A percentile compares a stretch with the other conserved stretches of the same genome.
phyloP scores from a whole-genome alignment of 2,888 invertebrate species.

The Nysson spinosus region DNA sequence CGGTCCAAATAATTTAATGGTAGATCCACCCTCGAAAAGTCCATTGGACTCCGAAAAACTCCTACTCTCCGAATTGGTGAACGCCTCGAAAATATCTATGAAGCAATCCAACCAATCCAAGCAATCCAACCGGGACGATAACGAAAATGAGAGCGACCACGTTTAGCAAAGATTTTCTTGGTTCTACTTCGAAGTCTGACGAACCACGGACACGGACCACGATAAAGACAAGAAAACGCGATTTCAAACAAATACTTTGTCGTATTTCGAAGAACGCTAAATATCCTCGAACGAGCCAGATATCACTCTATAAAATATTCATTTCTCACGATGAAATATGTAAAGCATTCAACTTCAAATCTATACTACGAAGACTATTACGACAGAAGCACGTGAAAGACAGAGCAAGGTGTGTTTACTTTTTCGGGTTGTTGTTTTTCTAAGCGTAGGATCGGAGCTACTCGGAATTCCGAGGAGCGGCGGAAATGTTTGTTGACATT shows the following conservation, averaged over 20 bases:
- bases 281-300: background rate
- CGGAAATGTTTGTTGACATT: conserved; percentile 14
- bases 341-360: too few species aligned
- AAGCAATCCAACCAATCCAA: too few species aligned
- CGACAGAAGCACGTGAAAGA: too few species aligned
- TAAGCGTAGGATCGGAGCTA: background rate
- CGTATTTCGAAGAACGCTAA: too few species aligned
- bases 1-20: conserved; percentile 62
- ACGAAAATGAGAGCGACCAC: conserved; percentile 13
- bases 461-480: background rate
- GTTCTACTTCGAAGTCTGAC: conserved; percentile 25
- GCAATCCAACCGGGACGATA: conserved; percentile 13
- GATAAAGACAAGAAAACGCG: too few species aligned
- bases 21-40: conserved; percentile 21
- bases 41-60: conserved; percentile 61
- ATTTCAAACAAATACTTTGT: too few species aligned
- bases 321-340: too few species aligned
- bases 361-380: too few species aligned
- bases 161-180: conserved; percentile 32
- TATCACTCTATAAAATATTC: background rate
- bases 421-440: too few species aligned
- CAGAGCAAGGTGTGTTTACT: too few species aligned
- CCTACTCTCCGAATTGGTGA: conserved; percentile 64
- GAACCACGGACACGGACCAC: too few species aligned
- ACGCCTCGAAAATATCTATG: conserved; percentile 60